Conservation (phyloP, 1,140 invertebrate genomes). For the Vanessa tameamea region DNA sequence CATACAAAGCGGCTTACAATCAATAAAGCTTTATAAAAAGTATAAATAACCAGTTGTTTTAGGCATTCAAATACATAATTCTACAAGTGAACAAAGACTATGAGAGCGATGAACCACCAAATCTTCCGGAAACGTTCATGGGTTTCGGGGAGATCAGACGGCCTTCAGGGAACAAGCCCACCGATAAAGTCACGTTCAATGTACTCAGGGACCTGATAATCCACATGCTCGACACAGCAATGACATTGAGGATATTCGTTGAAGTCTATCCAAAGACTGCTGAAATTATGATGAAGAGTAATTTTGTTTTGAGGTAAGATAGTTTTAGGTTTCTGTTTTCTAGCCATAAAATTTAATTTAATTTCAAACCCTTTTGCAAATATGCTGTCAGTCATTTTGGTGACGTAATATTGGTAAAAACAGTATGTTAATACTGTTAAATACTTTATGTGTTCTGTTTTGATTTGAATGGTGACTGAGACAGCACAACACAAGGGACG, state of each 20-base stretch:
- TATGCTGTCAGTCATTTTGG: too few species aligned
- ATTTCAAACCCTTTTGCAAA: too few species aligned
- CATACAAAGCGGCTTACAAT: neutral
- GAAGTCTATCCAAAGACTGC: conserved; percentile 82
- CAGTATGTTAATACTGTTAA: too few species aligned
- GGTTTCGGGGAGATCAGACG: conserved; percentile 70
- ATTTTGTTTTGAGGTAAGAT: conserved; percentile 82
- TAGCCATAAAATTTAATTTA: too few species aligned
- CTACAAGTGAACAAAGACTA: conserved; percentile 80
- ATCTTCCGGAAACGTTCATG: conserved; percentile 78
- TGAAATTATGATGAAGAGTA: conserved; percentile 79
- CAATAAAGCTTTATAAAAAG: neutral
- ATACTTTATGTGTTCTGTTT: too few species aligned
- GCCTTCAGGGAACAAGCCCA: conserved; percentile 51
- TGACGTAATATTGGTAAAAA: too few species aligned
- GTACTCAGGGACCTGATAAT: conserved; percentile 86
- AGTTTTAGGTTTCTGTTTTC: neutral
- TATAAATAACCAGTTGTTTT: conserved; percentile 37
- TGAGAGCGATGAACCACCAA: conserved; percentile 72
- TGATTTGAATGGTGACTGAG: too few species aligned
- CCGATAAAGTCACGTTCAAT: conserved; percentile 70
- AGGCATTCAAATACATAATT: conserved; percentile 77
- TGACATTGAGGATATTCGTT: conserved; percentile 85
- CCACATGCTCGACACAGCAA: conserved; percentile 85
- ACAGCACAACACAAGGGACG: too few species aligned